Evolutionary conservation across 37 sponge, comb jelly and placozoan genomes (phyloP), one percentile per base, ranked within the genome.

Genomic region (Petrosia ficiformis): DNA sequence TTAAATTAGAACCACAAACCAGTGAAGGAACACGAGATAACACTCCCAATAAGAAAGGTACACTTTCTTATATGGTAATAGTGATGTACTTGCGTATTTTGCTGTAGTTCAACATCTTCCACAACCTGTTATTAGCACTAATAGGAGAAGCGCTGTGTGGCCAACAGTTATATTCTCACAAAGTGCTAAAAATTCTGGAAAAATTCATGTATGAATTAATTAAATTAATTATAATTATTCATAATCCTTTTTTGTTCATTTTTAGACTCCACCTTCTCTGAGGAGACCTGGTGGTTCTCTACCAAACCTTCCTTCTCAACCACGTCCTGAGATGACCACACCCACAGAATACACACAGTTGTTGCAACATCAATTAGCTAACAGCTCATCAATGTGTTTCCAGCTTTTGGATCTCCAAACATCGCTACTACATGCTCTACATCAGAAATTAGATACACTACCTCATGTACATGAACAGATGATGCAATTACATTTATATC

Each of bases 371-470:
- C 92, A 82, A 67, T 39, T 91, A 39, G 75, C 72, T 4, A 57
- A 63, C 19, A 86, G 75, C 25, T 76, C 87, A 21, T 58, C 24
- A 74, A 82, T 91, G 87, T 85, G 86, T 60, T 68, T 54, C 57
- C 72, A 91, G 59, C 87, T 91, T 4, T 65, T 86, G 24, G 37
- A 74, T 2, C 59, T 70, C 32, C 92, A 91, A 71, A 59, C 77
- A 57, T 56, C 39, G 4, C 71, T 91, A 24, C 65, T 91, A 39
- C 16, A 48, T 39, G 57, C 76, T 3, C 33, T 91, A 29, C 79
- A 78, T 44, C 75, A 82, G 29, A 59, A 44, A 0, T 39, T 80
- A 16, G 65, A 80, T 30, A 30, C 52, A 30, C 58, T 68, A 11
- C 44, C 59, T 44, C 28, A 32, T 19, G 25, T 75, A 14, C 77